phyloP scores from a whole-genome alignment of 2,113 vertebrate genomes.

The Tympanuchus pallidicinctus region DNA sequence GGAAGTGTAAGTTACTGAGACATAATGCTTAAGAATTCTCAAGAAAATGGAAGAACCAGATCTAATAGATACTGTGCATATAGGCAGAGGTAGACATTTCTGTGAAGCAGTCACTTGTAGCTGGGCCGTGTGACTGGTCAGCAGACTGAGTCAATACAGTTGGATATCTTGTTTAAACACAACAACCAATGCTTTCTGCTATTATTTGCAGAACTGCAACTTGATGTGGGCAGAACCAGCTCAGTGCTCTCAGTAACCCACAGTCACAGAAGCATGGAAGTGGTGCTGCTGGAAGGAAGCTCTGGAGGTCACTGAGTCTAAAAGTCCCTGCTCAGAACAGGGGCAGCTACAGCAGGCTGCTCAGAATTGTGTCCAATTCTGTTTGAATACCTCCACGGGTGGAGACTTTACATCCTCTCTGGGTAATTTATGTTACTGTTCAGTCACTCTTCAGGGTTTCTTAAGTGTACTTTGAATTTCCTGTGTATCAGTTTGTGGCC shows the following conservation, averaged over 20 bases:
- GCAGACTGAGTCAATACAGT: background rate
- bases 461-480: background rate
- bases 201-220: constrained; percentile 16
- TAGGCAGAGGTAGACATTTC: background rate
- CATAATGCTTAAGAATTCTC: background rate
- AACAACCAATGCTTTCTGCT: background rate
- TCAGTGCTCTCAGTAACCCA: background rate
- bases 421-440: background rate
- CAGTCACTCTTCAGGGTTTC: background rate
- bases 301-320: background rate
- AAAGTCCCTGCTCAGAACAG: background rate
- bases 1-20: background rate
- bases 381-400: background rate
- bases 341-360: background rate
- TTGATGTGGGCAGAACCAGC: background rate
- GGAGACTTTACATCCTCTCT: background rate
- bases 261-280: background rate
- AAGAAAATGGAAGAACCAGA: background rate
- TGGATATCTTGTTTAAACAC: constrained; percentile 44
- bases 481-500: background rate
- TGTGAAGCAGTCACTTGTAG: background rate
- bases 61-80: background rate
- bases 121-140: background rate
- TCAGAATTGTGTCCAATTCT: background rate
- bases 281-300: background rate